Evolutionary conservation across 2,113 vertebrate genomes (phyloP).

Genomic region (Rynchops niger): DNA sequence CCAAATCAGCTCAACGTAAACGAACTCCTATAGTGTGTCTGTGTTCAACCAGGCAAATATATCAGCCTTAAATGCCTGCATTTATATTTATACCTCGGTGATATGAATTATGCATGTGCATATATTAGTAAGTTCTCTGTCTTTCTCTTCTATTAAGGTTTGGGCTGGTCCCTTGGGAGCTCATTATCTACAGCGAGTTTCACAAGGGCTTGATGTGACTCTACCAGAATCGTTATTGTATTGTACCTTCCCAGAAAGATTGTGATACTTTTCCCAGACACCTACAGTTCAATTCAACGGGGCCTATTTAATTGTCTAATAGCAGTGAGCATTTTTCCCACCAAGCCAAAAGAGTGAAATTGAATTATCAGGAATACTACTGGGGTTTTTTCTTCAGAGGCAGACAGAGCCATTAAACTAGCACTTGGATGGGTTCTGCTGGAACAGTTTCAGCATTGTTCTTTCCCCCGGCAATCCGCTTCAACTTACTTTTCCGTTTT

Average conservation of each 20-base stretch:
- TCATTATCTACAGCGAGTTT: constrained; percentile 46
- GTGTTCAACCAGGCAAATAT: neutral
- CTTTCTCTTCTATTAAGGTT: neutral
- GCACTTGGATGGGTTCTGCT: neutral
- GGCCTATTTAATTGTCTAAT: neutral
- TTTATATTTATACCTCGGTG: constrained; percentile 8
- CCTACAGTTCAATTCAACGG: neutral
- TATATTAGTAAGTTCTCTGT: neutral
- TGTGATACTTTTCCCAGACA: constrained; percentile 6
- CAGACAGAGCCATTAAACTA: neutral
- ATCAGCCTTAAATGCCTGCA: neutral
- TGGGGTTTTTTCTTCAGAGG: neutral
- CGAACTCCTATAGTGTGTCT: neutral
- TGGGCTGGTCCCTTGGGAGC: neutral
- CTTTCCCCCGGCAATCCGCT: neutral
- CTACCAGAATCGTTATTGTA: neutral
- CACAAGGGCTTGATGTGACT: neutral
- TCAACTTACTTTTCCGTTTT: neutral
- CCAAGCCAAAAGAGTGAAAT: neutral
- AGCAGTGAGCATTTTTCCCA: neutral
- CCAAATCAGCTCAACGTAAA: neutral
- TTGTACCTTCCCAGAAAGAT: constrained; percentile 42
- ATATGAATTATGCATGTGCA: constrained; percentile 45
- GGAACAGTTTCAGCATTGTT: neutral
- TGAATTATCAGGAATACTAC: neutral